Base-by-base conservation (phyloP, 2,113 vertebrate genomes). In the Albula glossodonta region DNA sequence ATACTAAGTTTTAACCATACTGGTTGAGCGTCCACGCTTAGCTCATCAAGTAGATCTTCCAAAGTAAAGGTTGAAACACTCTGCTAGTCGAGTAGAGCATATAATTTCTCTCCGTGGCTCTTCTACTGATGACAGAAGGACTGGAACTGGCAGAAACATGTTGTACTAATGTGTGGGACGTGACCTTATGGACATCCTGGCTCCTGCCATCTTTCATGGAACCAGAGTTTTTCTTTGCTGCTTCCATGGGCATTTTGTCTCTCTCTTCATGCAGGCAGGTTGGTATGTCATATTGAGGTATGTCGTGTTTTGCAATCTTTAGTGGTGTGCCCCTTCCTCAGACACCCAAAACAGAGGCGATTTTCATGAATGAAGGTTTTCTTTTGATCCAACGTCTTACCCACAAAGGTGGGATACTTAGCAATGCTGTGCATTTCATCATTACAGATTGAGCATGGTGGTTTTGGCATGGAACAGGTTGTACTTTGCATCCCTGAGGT, bases 261-360 rank as follows among this genome's bases (percentile, higher is more conserved):
- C 87, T 60, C 31, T 86, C 84, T 41, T 80, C 60, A 13, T 88
- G 87, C 56, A 88, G 74, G 84, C 87, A 86, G 25, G 50, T 83
- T 80, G 81, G n/a, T n/a, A n/a, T n/a, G n/a, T n/a, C n/a, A n/a
- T n/a, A n/a, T n/a, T n/a, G n/a, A n/a, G 13, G 82, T 83, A 74
- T 88, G 77, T 83, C 78, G 70, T 7, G 57, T 88, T 77, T 86
- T 88, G 22, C 87, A 84, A 80, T 88, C 82, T 82, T 88, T 84
- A 51, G 56, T 87, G 17, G 25, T 87, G 83, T 87, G 87, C 25
- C 83, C 84, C 80, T 82, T 87, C 52, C 66, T 84, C 50, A 88
- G 10, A 57, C 85, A 88, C n/a, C 82, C 88, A 79, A 88, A 88
- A 41, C 85, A 88, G 51, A 88, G 78, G 8, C 48, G 60, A 78